Evolutionary conservation across 2,113 vertebrate genomes (phyloP).

Genomic region (Thymallus thymallus): DNA sequence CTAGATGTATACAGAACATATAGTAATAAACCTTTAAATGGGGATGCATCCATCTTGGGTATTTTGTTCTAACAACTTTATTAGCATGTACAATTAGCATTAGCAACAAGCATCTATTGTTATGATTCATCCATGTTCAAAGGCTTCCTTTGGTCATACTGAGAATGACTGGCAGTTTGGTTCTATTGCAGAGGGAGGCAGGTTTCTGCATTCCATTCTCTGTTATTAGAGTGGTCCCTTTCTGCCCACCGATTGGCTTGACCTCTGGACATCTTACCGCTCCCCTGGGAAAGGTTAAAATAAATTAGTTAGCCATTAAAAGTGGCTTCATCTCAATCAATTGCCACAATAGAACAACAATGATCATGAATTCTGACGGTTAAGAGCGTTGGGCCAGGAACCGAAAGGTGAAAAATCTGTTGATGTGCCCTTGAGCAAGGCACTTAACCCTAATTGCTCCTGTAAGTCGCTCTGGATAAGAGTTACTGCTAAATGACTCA

Average conservation of each 20-base stretch:
- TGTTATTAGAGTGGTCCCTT: neutral
- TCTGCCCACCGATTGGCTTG: neutral
- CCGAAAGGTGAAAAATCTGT: too few relatives aligned
- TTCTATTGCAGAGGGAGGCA: neutral
- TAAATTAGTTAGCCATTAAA: neutral
- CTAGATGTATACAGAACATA: constrained; percentile 30
- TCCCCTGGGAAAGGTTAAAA: constrained; percentile 18
- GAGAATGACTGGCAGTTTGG: constrained; percentile 26
- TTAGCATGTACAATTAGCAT: constrained; percentile 26
- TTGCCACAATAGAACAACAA: too few relatives aligned
- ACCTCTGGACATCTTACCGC: neutral
- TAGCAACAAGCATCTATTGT: constrained; percentile 7
- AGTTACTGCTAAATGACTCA: too few relatives aligned
- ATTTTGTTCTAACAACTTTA: neutral
- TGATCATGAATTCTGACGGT: too few relatives aligned
- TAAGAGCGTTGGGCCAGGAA: too few relatives aligned
- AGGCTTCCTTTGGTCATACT: constrained; percentile 31
- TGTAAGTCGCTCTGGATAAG: too few relatives aligned
- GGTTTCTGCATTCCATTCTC: neutral
- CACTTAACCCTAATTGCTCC: too few relatives aligned
- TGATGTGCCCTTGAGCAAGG: too few relatives aligned
- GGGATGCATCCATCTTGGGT: neutral
- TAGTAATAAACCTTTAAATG: constrained; percentile 22
- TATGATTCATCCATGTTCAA: neutral
- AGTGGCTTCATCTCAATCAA: too few relatives aligned